A percentile compares a stretch with the other conserved stretches of the same genome.
Evolutionary conservation across 92 coral and sea anemone species (phyloP).

Genomic region (Actinostola sp.): DNA sequence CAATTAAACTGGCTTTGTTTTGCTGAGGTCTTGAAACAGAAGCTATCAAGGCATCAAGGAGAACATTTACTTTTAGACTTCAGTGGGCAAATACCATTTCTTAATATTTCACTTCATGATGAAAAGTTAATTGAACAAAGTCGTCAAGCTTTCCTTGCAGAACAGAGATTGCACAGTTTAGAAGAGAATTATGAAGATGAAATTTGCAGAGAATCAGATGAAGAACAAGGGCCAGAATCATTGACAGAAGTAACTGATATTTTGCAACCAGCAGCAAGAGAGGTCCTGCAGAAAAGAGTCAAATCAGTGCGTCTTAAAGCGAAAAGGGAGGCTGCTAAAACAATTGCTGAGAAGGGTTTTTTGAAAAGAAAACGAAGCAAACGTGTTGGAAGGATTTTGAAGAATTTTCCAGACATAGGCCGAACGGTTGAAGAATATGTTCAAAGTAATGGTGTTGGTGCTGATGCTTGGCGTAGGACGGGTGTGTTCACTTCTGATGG

Average conservation of each 20-base stretch:
- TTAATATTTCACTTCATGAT: slow-evolving; percentile 13
- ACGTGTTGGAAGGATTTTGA: slow-evolving; percentile 17
- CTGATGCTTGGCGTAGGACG: slow-evolving; percentile 38
- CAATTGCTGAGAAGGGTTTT: slow-evolving; percentile 29
- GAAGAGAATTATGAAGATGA: neutral
- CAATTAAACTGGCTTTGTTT: neutral
- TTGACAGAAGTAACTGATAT: slow-evolving; percentile 13
- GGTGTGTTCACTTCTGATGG: slow-evolving; percentile 38
- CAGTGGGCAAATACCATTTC: slow-evolving; percentile 14
- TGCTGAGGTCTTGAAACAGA: neutral
- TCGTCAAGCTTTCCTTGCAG: slow-evolving; percentile 16
- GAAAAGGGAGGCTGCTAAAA: slow-evolving; percentile 26
- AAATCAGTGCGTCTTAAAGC: slow-evolving; percentile 17
- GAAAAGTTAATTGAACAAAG: slow-evolving; percentile 23
- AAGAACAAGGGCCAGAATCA: slow-evolving; percentile 1
- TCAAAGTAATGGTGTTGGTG: slow-evolving; percentile 19
- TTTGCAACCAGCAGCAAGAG: slow-evolving; percentile 18
- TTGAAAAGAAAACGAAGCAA: slow-evolving; percentile 23
- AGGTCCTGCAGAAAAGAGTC: slow-evolving; percentile 3
- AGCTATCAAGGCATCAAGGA: neutral
- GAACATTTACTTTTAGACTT: slow-evolving; percentile 18
- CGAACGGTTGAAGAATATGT: slow-evolving; percentile 23
- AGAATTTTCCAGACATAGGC: slow-evolving; percentile 24
- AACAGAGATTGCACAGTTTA: neutral
- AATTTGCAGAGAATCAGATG: slow-evolving; percentile 15